phyloP scores from a whole-genome alignment of 1,140 invertebrate genomes.

The Helicorthomorpha holstii region DNA sequence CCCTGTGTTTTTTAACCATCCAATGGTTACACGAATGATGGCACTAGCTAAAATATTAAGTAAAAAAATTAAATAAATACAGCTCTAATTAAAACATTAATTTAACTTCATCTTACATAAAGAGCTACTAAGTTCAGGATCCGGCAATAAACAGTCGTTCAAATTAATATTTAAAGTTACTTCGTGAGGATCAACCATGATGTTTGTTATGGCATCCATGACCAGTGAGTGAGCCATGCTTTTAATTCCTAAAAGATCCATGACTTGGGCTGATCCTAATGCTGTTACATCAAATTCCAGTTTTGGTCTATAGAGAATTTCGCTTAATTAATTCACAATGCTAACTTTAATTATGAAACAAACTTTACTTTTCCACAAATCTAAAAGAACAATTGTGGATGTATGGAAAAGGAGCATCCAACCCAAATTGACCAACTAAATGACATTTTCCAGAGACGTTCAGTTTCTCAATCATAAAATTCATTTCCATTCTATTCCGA shows the following conservation, averaged over 20 bases:
- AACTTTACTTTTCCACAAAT: slow-evolving; percentile 30
- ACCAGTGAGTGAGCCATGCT: slow-evolving; percentile 37
- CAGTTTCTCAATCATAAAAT: slow-evolving; percentile 32
- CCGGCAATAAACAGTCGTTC: slow-evolving; percentile 26
- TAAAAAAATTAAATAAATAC: slow-evolving; percentile 4
- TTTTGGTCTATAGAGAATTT: slow-evolving; percentile 26
- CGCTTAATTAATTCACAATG: background rate
- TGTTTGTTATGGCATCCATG: slow-evolving; percentile 31
- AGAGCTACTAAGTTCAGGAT: slow-evolving; percentile 16
- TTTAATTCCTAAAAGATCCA: slow-evolving; percentile 38
- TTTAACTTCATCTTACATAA: slow-evolving; percentile 9
- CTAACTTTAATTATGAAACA: background rate
- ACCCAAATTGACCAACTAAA: slow-evolving; percentile 29
- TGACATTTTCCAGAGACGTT: slow-evolving; percentile 30
- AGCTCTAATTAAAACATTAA: background rate
- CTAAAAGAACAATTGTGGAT: slow-evolving; percentile 30
- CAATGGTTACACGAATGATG: slow-evolving; percentile 29
- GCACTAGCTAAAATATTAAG: slow-evolving; percentile 29
- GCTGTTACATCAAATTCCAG: slow-evolving; percentile 36
- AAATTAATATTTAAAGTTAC: slow-evolving; percentile 30
- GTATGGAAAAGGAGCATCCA: slow-evolving; percentile 35
- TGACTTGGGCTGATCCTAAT: slow-evolving; percentile 32
- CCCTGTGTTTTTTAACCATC: too few relatives aligned
- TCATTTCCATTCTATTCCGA: slow-evolving; percentile 26
- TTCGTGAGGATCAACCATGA: slow-evolving; percentile 35